phyloP scores from a whole-genome alignment of 1,140 invertebrate species.

The Acromyrmex charruanus region DNA sequence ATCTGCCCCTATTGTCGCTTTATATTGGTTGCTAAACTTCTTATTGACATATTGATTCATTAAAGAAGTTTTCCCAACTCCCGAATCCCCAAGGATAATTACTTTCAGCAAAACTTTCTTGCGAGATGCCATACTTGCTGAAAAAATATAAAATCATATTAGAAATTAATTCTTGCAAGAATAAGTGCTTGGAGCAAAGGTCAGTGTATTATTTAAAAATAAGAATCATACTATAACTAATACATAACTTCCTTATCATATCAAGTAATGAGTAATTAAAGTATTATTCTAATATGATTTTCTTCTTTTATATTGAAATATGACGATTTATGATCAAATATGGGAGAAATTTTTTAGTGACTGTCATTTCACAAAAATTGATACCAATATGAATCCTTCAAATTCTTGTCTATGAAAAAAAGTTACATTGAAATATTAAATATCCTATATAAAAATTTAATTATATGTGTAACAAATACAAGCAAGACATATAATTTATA shows the following conservation, averaged over 20 bases:
- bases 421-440: background rate
- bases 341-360: background rate
- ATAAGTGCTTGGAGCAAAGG: background rate
- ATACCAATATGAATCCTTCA: background rate
- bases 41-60: conserved; percentile 99
- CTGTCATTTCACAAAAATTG: background rate
- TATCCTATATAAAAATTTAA: background rate
- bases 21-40: conserved; percentile 99
- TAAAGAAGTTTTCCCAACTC: conserved; percentile 99
- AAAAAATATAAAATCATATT: conserved; percentile 42
- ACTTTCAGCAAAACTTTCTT: conserved; percentile 99
- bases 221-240: background rate
- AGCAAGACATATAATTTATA: background rate
- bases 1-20: conserved; percentile 99
- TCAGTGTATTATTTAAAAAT: background rate
- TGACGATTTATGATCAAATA: background rate
- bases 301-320: background rate
- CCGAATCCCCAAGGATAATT: conserved; percentile 98
- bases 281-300: background rate
- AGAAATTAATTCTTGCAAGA: conserved; percentile 25
- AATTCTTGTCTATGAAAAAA: background rate
- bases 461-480: background rate
- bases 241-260: background rate
- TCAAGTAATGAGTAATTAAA: background rate
- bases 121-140: conserved; percentile 93